phyloP scores from a whole-genome alignment of 2,113 vertebrate species.

The Passer domesticus region DNA sequence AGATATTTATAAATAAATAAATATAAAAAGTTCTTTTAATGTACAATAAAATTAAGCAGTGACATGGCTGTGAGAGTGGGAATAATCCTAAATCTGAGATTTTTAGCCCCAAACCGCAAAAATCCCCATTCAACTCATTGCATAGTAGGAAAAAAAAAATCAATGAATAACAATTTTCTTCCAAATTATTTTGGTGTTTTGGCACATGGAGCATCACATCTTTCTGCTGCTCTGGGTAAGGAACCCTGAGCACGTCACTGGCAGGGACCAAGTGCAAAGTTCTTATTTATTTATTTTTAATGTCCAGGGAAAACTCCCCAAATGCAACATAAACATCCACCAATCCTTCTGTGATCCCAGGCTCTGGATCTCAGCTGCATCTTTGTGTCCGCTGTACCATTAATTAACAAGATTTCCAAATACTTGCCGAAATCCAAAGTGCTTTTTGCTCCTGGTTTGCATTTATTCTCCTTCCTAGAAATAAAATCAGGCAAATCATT shows the following conservation, averaged over 20 bases:
- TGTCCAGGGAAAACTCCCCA: background rate
- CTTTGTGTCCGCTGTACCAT: background rate
- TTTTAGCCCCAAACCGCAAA: background rate
- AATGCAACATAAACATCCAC: background rate
- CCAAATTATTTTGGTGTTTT: background rate
- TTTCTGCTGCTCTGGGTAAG: background rate
- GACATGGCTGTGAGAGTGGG: background rate
- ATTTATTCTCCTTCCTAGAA: background rate
- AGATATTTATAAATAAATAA: too few species aligned
- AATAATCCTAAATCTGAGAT: background rate
- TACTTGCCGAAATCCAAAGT: background rate
- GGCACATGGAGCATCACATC: background rate
- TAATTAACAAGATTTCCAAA: background rate
- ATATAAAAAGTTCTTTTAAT: background rate
- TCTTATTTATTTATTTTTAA: background rate
- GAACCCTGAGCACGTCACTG: accelerated
- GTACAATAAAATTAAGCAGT: background rate
- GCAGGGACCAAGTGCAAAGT: background rate
- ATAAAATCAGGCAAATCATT: background rate
- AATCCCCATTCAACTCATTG: background rate
- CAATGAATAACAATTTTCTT: background rate
- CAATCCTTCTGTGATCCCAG: background rate
- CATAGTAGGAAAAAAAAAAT: background rate
- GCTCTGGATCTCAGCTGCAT: background rate
- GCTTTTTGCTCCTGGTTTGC: accelerated